A percentile compares a stretch with the other conserved stretches of the same genome.
These are phyloP conservation scores for Drosophila rufa DNA, from an alignment of 1,140 invertebrate genomes.

Conservation along the genomic window DNA sequence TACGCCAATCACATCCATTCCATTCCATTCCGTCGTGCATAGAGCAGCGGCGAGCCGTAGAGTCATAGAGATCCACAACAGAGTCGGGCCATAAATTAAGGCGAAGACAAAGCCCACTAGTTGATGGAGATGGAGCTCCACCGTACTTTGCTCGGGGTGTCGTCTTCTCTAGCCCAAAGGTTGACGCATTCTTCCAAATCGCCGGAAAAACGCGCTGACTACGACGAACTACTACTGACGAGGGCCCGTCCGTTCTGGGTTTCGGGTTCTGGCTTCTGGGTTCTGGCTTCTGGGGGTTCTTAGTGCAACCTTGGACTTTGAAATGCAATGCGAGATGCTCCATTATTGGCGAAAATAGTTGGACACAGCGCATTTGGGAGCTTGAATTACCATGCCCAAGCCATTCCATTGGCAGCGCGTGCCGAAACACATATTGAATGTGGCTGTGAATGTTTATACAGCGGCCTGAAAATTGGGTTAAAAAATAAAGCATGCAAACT, in stretches of 20 bases:
- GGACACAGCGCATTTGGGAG: slow-evolving; percentile 28
- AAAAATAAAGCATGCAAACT: slow-evolving; percentile 79
- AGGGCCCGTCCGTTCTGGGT: background rate
- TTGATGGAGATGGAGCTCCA: background rate
- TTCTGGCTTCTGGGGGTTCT: background rate
- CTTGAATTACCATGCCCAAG: slow-evolving; percentile 29
- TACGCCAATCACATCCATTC: slow-evolving; percentile 65
- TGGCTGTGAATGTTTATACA: slow-evolving; percentile 23
- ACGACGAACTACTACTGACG: background rate
- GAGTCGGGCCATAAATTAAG: slow-evolving; percentile 6
- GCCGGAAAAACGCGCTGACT: slow-evolving; percentile 6
- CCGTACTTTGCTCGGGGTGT: slow-evolving; percentile 18
- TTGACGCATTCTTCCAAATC: slow-evolving; percentile 1
- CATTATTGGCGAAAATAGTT: slow-evolving; percentile 47
- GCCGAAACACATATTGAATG: slow-evolving; percentile 24
- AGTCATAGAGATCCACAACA: background rate
- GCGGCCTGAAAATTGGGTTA: slow-evolving; percentile 68
- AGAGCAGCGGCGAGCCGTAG: background rate
- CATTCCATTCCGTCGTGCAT: background rate
- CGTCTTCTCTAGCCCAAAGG: background rate
- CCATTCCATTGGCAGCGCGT: slow-evolving; percentile 30
- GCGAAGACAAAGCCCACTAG: slow-evolving; percentile 7
- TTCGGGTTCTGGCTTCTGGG: too few relatives aligned
- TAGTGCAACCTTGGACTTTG: slow-evolving; percentile 73
- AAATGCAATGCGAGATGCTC: slow-evolving; percentile 60